These are phyloP conservation scores for Leucoraja ocellata DNA, from an alignment of 2,797 vertebrate genomes.

Conservation along the genomic window DNA sequence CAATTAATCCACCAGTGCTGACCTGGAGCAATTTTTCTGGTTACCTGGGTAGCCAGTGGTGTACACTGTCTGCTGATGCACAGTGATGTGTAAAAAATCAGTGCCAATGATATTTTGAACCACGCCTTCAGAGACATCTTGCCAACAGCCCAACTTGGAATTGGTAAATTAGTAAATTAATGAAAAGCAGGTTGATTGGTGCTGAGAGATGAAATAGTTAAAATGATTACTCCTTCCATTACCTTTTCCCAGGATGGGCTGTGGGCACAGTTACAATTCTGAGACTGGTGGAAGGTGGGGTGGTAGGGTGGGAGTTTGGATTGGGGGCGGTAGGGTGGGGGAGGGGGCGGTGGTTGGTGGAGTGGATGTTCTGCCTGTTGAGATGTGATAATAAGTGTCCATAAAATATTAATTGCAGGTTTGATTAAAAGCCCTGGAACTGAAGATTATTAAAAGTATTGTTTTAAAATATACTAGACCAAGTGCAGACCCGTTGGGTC, in stretches of 20 bases:
- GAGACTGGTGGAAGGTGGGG: no score
- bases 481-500: no score
- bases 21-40: background rate
- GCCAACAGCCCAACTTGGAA: background rate
- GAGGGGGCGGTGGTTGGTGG: no score
- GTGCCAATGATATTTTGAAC: background rate
- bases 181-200: background rate
- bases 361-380: background rate
- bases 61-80: no score
- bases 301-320: no score
- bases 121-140: background rate
- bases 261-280: background rate
- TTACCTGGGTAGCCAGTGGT: background rate
- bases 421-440: background rate
- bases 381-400: background rate
- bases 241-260: background rate
- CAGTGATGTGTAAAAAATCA: background rate
- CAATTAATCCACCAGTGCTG: background rate
- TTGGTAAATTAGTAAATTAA: background rate
- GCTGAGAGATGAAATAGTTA: background rate
- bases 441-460: background rate
- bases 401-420: background rate
- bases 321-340: background rate
- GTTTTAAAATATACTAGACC: background rate
- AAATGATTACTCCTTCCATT: background rate